phyloP scores from a whole-genome alignment of 2,113 vertebrate genomes.

The Falcunculus frontatus region DNA sequence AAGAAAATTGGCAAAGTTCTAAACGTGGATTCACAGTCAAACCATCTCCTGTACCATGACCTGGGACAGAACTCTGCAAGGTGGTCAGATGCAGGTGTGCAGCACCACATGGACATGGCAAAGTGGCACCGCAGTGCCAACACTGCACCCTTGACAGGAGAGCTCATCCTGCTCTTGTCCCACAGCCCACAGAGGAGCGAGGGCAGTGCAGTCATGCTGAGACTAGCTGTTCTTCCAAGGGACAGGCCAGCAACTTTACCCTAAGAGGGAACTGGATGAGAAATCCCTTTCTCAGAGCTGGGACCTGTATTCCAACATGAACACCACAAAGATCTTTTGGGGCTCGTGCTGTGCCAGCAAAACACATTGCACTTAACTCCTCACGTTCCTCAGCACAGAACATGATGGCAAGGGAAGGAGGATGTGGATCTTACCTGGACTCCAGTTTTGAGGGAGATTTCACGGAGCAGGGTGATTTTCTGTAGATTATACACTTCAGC shows the following conservation, averaged over 20 bases:
- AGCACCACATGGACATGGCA: not conserved
- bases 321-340: not conserved
- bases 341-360: not conserved
- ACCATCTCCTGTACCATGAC: not conserved
- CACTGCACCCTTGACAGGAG: not conserved
- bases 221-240: not conserved
- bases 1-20: not conserved
- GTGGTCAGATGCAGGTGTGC: not conserved
- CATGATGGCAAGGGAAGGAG: not conserved
- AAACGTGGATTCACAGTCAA: not conserved
- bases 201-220: not conserved
- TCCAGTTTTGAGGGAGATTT: conserved; percentile 94
- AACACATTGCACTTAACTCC: too few species aligned
- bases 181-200: not conserved
- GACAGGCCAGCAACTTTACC: not conserved
- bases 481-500: conserved; percentile 90
- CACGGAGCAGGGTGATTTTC: conserved; percentile 91
- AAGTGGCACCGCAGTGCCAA: not conserved
- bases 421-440: conserved; percentile 81
- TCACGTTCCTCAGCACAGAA: not conserved
- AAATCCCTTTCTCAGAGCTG: not conserved
- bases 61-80: not conserved
- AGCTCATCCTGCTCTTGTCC: not conserved
- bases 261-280: not conserved
- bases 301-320: not conserved